Percentiles rank a stretch among this genome's conserved stretches.
Evolutionary conservation across 2,888 invertebrate species (phyloP).

Genomic region (Strigamia crassipes): DNA sequence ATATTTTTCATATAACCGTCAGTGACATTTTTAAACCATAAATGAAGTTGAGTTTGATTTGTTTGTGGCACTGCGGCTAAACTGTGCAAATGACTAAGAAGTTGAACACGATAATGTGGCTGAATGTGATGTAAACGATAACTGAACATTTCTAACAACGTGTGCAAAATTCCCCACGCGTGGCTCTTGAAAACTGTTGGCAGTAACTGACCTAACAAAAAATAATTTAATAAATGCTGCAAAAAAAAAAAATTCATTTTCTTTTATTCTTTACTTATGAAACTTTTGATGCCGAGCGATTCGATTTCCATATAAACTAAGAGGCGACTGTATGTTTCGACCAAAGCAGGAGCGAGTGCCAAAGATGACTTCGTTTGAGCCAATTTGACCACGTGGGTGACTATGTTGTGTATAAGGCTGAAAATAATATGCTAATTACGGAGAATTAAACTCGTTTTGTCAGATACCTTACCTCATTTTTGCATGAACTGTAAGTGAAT

Average conservation of each 20-base stretch:
- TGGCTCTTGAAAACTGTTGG: conserved; percentile 90
- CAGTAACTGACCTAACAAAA: conserved; percentile 73
- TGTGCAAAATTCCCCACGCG: conserved; percentile 95
- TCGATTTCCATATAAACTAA: conserved; percentile 96
- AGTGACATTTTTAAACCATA: conserved; percentile 68
- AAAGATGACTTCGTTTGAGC: conserved; percentile 82
- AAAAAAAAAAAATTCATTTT: background rate
- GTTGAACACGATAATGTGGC: conserved; percentile 90
- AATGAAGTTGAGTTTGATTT: conserved; percentile 90
- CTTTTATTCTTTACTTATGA: conserved; percentile 72
- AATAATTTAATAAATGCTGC: background rate
- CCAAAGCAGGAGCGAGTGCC: conserved; percentile 85
- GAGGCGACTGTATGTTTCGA: conserved; percentile 91
- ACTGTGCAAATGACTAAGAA: conserved; percentile 88
- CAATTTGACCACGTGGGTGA: conserved; percentile 83
- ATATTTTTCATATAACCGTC: too few relatives aligned
- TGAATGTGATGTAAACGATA: conserved; percentile 95
- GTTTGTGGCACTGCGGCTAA: conserved; percentile 89
- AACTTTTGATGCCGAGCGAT: conserved; percentile 93
- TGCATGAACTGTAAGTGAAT: conserved; percentile 91
- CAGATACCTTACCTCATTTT: conserved; percentile 74
- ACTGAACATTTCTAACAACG: conserved; percentile 93
- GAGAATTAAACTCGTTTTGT: too few relatives aligned
- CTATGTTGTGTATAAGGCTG: conserved; percentile 70
- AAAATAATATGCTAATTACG: conserved; percentile 39